A percentile compares a stretch with the other conserved stretches of the same genome.
These are phyloP conservation scores for Epsilonema sp. DNA, from an alignment of 2,888 invertebrate species.

Conservation along the genomic window DNA sequence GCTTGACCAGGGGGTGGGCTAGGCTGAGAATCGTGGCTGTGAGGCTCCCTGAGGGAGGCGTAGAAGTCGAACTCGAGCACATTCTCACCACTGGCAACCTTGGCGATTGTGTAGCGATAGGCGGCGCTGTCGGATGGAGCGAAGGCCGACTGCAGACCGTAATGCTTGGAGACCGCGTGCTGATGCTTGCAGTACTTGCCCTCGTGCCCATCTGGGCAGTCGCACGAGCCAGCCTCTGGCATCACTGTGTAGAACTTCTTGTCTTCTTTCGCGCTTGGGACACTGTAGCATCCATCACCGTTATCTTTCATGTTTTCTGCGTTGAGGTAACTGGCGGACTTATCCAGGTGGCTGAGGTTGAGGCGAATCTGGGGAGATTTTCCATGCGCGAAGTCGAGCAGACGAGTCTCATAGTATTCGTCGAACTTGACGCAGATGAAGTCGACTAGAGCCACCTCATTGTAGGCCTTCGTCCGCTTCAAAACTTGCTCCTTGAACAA, in stretches of 20 bases:
- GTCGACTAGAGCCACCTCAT: neutral
- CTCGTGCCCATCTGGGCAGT: neutral
- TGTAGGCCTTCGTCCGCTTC: neutral
- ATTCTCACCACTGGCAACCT: no score
- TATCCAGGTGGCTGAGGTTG: neutral
- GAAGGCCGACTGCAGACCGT: no score
- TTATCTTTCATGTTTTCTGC: neutral
- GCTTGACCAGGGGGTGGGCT: no score
- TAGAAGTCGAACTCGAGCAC: no score
- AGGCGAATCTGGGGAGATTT: neutral
- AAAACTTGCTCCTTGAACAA: neutral
- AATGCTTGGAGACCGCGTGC: neutral
- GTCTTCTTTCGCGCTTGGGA: neutral
- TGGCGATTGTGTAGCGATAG: no score
- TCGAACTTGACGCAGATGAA: neutral
- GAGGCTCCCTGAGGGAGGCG: no score
- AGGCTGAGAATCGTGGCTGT: no score
- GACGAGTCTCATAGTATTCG: neutral
- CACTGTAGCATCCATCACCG: neutral
- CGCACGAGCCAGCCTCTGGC: neutral
- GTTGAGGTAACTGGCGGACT: neutral
- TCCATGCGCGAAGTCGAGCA: neutral
- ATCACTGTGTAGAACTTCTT: neutral
- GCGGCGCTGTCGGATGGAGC: no score
- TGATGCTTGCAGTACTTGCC: neutral